These are phyloP conservation scores for Cyprinella venusta DNA, from an alignment of 2,797 vertebrate species.

Conservation along the genomic window DNA sequence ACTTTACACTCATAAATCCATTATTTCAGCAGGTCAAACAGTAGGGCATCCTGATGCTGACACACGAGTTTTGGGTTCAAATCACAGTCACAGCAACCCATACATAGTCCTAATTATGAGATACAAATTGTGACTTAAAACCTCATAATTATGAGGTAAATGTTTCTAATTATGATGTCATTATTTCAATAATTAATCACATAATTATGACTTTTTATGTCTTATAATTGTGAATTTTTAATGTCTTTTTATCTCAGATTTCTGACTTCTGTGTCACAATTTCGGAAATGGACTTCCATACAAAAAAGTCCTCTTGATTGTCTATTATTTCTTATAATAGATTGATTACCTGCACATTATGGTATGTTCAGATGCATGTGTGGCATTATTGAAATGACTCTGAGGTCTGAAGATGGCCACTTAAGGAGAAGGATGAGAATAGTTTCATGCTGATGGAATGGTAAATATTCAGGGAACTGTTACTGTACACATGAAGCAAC, in stretches of 20 bases:
- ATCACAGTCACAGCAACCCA: not conserved
- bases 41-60: not conserved
- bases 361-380: not conserved
- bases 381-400: not conserved
- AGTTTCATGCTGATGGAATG: slow-evolving; percentile 1
- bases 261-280: not conserved
- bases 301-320: not conserved
- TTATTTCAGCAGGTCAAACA: not conserved
- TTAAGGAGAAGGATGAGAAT: not conserved
- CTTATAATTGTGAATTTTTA: no score
- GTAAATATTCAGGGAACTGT: not conserved
- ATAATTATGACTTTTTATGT: no score
- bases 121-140: not conserved
- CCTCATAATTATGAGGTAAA: no score
- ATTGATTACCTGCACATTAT: not conserved
- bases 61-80: not conserved
- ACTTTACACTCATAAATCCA: no score
- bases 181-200: no score
- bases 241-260: not conserved
- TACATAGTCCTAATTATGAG: not conserved
- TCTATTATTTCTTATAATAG: not conserved
- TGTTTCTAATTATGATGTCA: no score
- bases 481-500: not conserved
- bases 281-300: not conserved
- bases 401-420: not conserved